Base-by-base conservation (phyloP, 2,113 vertebrate species). In the Festucalex cinctus region DNA sequence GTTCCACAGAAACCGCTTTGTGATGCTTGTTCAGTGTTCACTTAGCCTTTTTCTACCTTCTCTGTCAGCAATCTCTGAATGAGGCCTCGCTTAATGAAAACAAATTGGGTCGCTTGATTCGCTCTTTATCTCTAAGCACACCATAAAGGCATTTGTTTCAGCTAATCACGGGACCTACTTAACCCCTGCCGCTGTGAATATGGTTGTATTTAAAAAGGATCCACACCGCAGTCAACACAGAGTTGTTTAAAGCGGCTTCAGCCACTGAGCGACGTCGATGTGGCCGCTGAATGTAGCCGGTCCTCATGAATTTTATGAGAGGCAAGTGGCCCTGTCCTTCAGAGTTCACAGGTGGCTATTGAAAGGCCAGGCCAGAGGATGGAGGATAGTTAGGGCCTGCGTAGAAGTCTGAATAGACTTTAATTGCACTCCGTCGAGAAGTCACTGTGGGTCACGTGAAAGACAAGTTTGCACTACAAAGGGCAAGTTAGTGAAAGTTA, bases 251-350 rank as follows among this genome's bases (percentile, higher is more conserved):
- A 86, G 66, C 69, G 36, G 57, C 73, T 70, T 75, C 63, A 67
- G 65, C 80, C 69, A 82, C 80, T 90, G 75, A 85, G 65, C 53
- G 76, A 65, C 73, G 77, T 66, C 73, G 72, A 68, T 58, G 28
- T 20, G 5, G 60, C 65, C 9, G 26, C 78, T 87, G 85, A 83
- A 87, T 85, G 85, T 80, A 66, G 74, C 57, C 28, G 14, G 69
- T 1, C 59, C 81, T 88, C 83, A 82, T 91, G 83, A 88, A 90
- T 90, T 90, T 91, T 91, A 91, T 59, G 83, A 83, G 80, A n/a
- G 73, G 81, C 73, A 81, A 86, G 83, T 86, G 80, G 77, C 77
- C 74, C 73, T 71, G 69, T 85, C 79, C 85, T 84, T 87, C 80
- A 78, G 80, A 85, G 88, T 85, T 89, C 86, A 88, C 86, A 91